These are phyloP conservation scores for Nymphalis polychloros DNA, from an alignment of 2,888 invertebrate species.

Conservation along the genomic window DNA sequence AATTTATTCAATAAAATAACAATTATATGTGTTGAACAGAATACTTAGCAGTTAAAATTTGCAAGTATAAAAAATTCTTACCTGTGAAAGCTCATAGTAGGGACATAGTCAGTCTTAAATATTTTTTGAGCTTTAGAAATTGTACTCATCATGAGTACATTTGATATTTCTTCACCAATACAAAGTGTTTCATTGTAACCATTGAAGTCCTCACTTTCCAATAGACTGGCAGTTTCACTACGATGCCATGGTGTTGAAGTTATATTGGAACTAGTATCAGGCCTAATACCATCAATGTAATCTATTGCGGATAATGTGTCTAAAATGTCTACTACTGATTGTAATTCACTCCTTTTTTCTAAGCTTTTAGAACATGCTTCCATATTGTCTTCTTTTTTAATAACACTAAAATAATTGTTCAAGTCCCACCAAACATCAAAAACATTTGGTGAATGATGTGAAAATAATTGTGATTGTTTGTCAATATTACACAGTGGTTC, in stretches of 20 bases:
- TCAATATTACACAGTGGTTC: constrained; percentile 48
- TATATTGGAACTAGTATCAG: constrained; percentile 45
- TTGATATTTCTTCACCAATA: constrained; percentile 54
- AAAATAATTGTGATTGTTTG: constrained; percentile 44
- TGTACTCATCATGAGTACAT: constrained; percentile 50
- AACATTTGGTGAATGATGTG: constrained; percentile 45
- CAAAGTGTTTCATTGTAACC: constrained; percentile 52
- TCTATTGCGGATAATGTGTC: constrained; percentile 72
- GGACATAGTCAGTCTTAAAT: constrained; percentile 48
- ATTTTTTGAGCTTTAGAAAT: constrained; percentile 49
- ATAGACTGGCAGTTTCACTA: constrained; percentile 60
- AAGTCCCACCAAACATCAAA: constrained; percentile 72
- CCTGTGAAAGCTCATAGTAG: constrained; percentile 62
- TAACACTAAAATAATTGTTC: constrained; percentile 49
- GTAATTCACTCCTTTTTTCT: constrained; percentile 47
- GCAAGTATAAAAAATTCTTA: constrained; percentile 40
- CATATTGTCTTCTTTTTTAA: constrained; percentile 43
- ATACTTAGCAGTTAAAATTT: not conserved
- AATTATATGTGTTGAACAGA: too few relatives aligned
- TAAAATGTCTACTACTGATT: constrained; percentile 55
- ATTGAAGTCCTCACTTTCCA: constrained; percentile 60
- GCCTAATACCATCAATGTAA: constrained; percentile 44
- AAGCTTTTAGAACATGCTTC: constrained; percentile 29
- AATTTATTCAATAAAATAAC: too few relatives aligned
- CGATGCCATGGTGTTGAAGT: constrained; percentile 61